A percentile compares a stretch with the other conserved stretches of the same genome.
Conservation (phyloP, 2,797 vertebrate genomes). For the Chelon auratus region DNA sequence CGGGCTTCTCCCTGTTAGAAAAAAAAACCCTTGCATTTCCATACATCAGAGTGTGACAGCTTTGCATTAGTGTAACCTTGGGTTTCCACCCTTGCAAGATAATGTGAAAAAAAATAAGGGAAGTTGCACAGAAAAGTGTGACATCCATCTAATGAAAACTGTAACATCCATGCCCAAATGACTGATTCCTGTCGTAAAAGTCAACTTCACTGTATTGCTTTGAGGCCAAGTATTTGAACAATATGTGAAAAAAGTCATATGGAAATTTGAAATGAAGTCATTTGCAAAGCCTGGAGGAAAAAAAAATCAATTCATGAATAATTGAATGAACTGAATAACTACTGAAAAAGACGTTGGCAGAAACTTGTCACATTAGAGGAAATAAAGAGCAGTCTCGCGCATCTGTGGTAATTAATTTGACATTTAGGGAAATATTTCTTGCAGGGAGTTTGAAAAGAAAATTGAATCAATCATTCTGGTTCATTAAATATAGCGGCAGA, state of each 20-base stretch:
- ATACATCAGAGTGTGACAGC: constrained; percentile 24
- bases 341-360: not conserved
- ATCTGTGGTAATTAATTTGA: not conserved
- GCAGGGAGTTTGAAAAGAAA: not conserved
- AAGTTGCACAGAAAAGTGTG: not conserved
- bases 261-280: not conserved
- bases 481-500: not conserved
- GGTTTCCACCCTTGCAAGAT: not conserved
- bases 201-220: constrained; percentile 1
- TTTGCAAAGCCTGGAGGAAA: not conserved
- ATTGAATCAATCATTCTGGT: not conserved
- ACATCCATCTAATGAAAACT: constrained; percentile 25
- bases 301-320: not conserved
- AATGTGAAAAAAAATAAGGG: constrained; percentile 15
- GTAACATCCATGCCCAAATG: not conserved
- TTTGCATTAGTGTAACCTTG: constrained; percentile 27
- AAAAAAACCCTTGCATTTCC: constrained; percentile 20
- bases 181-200: not conserved
- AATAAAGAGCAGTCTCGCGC: not conserved
- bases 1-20: constrained; percentile 28
- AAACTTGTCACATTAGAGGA: not conserved
- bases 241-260: not conserved
- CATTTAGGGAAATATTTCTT: not conserved
- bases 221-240: not conserved
- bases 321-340: not conserved